phyloP scores from a whole-genome alignment of 2,113 vertebrate species.

The Puntigrus tetrazona region DNA sequence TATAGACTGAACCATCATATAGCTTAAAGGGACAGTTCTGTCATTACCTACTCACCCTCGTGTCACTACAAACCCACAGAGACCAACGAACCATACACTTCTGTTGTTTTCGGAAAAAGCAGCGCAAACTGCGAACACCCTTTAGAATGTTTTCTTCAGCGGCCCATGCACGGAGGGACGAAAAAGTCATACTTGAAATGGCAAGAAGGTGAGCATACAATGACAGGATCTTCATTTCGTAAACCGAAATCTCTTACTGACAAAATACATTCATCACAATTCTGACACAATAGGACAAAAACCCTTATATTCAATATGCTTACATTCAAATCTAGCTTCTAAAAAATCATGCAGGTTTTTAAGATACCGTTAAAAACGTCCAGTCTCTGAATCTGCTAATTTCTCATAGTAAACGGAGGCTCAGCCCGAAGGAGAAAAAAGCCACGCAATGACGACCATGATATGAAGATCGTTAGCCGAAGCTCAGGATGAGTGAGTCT shows the following conservation, averaged over 20 bases:
- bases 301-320: neutral
- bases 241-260: constrained; percentile 30
- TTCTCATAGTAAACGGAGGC: neutral
- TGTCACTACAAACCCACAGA: no score
- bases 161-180: neutral
- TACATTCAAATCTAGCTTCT: constrained; percentile 18
- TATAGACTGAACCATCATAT: neutral
- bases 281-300: constrained; percentile 3
- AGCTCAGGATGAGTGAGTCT: neutral
- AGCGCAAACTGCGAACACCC: neutral
- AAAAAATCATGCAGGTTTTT: constrained; percentile 16
- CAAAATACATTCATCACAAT: constrained; percentile 21
- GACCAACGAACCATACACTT: neutral
- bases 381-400: neutral
- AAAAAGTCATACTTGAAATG: neutral
- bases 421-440: neutral
- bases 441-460: neutral
- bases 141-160: no score
- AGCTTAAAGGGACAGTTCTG: neutral
- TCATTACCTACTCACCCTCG: neutral
- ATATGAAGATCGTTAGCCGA: neutral
- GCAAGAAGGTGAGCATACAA: neutral
- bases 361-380: neutral
- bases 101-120: neutral
- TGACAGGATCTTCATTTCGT: neutral